phyloP scores from a whole-genome alignment of 2,113 vertebrate genomes.

The Lepus americanus region DNA sequence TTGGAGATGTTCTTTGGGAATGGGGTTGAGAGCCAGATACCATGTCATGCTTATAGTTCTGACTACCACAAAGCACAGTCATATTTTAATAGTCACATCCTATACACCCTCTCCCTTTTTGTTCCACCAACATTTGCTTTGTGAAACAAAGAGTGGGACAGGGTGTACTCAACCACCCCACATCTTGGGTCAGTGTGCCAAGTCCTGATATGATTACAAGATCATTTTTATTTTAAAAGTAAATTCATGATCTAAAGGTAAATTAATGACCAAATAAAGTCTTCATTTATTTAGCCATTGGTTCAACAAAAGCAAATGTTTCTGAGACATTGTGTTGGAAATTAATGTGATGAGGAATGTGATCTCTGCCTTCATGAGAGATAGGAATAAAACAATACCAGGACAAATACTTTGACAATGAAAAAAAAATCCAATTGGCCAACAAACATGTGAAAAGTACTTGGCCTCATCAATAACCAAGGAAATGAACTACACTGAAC shows the following conservation, averaged over 20 bases:
- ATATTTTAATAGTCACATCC: slow-evolving; percentile 3
- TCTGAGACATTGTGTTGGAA: slow-evolving; percentile 17
- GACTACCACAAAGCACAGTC: not conserved
- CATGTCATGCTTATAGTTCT: not conserved
- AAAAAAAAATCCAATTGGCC: too few species aligned
- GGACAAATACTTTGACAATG: not conserved
- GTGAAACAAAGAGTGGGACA: not conserved
- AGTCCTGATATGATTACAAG: not conserved
- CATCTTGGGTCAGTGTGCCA: not conserved
- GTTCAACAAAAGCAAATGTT: not conserved
- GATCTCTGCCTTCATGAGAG: slow-evolving; percentile 34
- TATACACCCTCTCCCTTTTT: not conserved
- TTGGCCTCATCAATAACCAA: slow-evolving; percentile 7
- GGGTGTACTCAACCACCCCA: not conserved
- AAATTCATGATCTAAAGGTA: slow-evolving; percentile 59
- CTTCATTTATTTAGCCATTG: slow-evolving; percentile 3
- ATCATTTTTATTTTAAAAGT: slow-evolving; percentile 58
- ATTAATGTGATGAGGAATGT: not conserved
- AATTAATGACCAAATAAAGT: not conserved
- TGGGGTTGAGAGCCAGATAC: not conserved
- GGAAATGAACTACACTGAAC: not conserved
- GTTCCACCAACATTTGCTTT: not conserved
- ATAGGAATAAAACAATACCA: not conserved
- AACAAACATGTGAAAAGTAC: too few species aligned
- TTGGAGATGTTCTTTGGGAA: not conserved